Evolutionary conservation across 2,113 vertebrate genomes (phyloP).

Genomic region (Myotis lucifugus): DNA sequence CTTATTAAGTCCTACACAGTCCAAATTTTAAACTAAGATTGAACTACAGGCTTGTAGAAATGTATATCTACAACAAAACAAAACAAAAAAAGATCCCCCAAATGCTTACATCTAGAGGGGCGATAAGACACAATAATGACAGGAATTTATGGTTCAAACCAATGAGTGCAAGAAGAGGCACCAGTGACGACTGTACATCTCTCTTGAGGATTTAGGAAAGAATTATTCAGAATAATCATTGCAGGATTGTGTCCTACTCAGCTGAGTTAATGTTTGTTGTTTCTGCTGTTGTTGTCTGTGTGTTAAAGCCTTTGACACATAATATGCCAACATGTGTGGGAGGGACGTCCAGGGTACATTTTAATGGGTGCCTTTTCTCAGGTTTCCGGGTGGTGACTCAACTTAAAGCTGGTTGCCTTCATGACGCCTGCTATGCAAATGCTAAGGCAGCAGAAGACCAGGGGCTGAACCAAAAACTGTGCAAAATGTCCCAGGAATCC

Average conservation of each 20-base stretch:
- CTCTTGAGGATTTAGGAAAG: not conserved
- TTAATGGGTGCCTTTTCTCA: not conserved
- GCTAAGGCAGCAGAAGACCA: not conserved
- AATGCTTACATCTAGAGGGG: not conserved
- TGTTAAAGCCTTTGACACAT: not conserved
- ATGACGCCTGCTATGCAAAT: rapidly evolving
- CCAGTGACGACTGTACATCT: not conserved
- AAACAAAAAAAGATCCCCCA: not conserved
- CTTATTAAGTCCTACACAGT: not conserved
- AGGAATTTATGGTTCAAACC: not conserved
- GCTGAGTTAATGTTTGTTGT: not conserved
- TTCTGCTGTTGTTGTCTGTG: not conserved
- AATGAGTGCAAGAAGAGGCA: not conserved
- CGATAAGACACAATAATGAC: not conserved
- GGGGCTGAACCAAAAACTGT: not conserved
- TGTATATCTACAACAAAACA: too few relatives aligned
- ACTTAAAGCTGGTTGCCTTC: not conserved
- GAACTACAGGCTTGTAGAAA: not conserved
- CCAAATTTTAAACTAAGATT: not conserved
- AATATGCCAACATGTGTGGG: not conserved
- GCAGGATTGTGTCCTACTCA: not conserved
- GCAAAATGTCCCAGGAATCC: not conserved
- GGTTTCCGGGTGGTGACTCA: not conserved
- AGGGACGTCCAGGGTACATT: not conserved
- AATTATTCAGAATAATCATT: not conserved